These are phyloP conservation scores for Lineus longissimus DNA, from an alignment of 1,140 invertebrate species.

Conservation along the genomic window DNA sequence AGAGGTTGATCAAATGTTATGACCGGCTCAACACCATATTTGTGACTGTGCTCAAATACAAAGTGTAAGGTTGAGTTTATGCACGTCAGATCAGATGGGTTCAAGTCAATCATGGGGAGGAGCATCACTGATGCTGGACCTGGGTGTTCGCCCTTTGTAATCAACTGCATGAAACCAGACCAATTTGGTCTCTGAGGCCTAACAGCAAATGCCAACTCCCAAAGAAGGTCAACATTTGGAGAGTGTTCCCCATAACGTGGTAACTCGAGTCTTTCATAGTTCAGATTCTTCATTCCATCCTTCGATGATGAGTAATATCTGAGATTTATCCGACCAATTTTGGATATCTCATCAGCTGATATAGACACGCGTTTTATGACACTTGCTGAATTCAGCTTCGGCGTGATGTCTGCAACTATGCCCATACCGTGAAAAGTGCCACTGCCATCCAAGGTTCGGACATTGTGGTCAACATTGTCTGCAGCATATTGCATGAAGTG, in stretches of 20 bases:
- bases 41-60: conserved; percentile 15
- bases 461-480: conserved; percentile 31
- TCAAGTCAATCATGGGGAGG: conserved; percentile 36
- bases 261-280: neutral
- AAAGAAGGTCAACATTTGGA: conserved; percentile 1
- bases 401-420: conserved; percentile 22
- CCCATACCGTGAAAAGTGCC: conserved; percentile 36
- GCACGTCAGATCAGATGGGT: conserved; percentile 32
- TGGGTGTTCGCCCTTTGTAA: conserved; percentile 22
- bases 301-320: neutral
- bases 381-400: conserved; percentile 3
- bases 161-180: conserved; percentile 21
- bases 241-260: neutral
- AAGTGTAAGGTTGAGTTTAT: conserved; percentile 36
- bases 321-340: neutral
- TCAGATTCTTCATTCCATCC: neutral
- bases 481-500: conserved; percentile 28
- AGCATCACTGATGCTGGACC: conserved; percentile 27
- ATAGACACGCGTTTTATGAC: neutral
- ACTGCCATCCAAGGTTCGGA: conserved; percentile 15
- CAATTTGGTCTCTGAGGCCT: neutral
- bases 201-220: neutral
- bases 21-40: conserved; percentile 20
- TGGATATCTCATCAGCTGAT: neutral
- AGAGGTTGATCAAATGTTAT: conserved; percentile 38